Percentiles rank a stretch among this genome's conserved stretches.
These are phyloP conservation scores for Halcyon badia DNA, from an alignment of 2,797 vertebrate genomes.

Conservation along the genomic window DNA sequence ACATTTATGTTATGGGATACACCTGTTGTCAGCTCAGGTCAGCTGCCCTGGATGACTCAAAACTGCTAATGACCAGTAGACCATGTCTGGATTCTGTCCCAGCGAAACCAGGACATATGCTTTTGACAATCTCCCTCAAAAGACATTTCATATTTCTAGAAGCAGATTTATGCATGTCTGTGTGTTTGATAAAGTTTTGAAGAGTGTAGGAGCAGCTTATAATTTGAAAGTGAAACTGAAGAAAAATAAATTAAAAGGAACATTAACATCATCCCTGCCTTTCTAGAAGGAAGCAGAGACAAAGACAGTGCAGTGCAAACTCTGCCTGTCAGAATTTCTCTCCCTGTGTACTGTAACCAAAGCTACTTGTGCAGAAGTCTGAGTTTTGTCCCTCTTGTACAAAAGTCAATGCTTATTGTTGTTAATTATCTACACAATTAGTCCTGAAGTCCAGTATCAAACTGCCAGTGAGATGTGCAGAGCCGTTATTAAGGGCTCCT, in stretches of 20 bases:
- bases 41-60: no score
- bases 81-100: no score
- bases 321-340: not conserved
- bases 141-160: not conserved
- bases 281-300: not conserved
- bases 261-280: not conserved
- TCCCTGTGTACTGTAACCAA: not conserved
- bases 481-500: not conserved
- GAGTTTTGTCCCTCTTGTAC: fast-evolving
- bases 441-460: not conserved
- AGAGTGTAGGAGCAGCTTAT: not conserved
- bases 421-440: not conserved
- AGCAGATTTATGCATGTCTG: not conserved
- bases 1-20: no score
- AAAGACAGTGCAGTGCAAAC: not conserved
- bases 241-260: not conserved
- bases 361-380: not conserved
- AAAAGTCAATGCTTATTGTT: not conserved
- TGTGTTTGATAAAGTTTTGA: not conserved
- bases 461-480: not conserved
- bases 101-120: no score
- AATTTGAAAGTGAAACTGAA: not conserved
- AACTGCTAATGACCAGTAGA: no score
- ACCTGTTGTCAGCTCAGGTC: no score
- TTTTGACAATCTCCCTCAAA: not conserved